Percentiles rank a stretch among this genome's conserved stretches.
Conservation (phyloP, 2,797 vertebrate species). For the Microctenopoma stevenorrisi region DNA sequence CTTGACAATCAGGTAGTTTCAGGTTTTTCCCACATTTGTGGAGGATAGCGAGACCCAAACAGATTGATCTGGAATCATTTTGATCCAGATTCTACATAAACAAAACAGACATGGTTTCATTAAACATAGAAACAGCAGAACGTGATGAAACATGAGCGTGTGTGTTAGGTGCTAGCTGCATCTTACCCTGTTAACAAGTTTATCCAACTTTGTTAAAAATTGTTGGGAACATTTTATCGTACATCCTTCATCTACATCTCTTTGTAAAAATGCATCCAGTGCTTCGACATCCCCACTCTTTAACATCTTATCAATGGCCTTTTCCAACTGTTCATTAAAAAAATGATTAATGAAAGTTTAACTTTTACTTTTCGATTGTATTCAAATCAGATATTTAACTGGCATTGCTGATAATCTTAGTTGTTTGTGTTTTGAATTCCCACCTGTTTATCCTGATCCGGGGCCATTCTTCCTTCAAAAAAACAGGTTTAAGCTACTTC, state of each 20-base stretch:
- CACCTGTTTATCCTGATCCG: constrained; percentile 66
- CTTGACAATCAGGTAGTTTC: constrained; percentile 82
- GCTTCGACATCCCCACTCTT: constrained; percentile 81
- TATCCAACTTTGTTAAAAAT: constrained; percentile 90
- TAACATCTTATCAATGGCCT: constrained; percentile 85
- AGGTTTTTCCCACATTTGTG: constrained; percentile 86
- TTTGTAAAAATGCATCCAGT: constrained; percentile 85
- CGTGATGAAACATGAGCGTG: not conserved
- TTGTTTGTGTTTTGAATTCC: not conserved
- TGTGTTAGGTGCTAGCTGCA: not conserved
- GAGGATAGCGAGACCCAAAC: constrained; percentile 82
- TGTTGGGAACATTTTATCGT: constrained; percentile 88
- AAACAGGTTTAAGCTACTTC: not conserved
- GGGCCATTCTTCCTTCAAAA: constrained; percentile 56
- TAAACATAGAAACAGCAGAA: not conserved
- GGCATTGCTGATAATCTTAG: not conserved
- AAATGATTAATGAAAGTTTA: not conserved
- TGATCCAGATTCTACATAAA: constrained; percentile 87
- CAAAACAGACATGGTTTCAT: not conserved
- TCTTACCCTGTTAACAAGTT: constrained; percentile 88
- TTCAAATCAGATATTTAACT: not conserved
- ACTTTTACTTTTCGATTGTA: not conserved
- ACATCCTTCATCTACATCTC: constrained; percentile 66
- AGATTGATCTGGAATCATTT: constrained; percentile 79
- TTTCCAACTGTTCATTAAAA: constrained; percentile 84